A percentile compares a stretch with the other conserved stretches of the same genome.
Conservation (phyloP, 2,113 vertebrate species). For the Dryoscopus gambensis region DNA sequence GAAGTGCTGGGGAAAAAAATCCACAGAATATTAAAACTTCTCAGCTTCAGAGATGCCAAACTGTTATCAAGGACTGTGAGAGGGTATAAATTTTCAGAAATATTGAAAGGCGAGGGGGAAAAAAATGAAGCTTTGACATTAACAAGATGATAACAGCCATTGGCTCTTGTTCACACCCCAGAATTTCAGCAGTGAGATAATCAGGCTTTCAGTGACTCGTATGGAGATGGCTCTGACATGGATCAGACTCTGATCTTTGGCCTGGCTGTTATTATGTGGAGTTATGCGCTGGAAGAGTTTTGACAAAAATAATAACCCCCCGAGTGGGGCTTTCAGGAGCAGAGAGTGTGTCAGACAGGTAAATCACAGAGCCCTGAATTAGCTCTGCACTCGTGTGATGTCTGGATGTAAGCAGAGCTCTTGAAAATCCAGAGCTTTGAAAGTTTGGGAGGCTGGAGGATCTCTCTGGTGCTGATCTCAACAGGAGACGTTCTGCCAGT, state of each 20-base stretch:
- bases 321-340: neutral
- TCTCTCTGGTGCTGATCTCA: neutral
- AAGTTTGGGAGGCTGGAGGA: neutral
- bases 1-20: neutral
- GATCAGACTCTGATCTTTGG: neutral
- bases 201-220: neutral
- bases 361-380: neutral
- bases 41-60: neutral
- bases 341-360: neutral
- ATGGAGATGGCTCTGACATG: neutral
- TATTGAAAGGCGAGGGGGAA: neutral
- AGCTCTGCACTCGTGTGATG: neutral
- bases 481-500: rapidly evolving
- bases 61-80: neutral
- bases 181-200: neutral
- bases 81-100: neutral
- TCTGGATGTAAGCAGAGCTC: neutral
- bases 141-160: neutral
- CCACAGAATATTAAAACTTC: neutral
- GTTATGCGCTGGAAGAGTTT: neutral
- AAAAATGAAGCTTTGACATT: neutral
- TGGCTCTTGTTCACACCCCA: neutral
- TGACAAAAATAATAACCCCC: neutral
- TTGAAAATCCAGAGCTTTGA: neutral
- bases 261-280: neutral